Percentiles rank a stretch among this genome's conserved stretches.
phyloP scores from a whole-genome alignment of 1,140 invertebrate species.

The Drosophila pseudoananassae region DNA sequence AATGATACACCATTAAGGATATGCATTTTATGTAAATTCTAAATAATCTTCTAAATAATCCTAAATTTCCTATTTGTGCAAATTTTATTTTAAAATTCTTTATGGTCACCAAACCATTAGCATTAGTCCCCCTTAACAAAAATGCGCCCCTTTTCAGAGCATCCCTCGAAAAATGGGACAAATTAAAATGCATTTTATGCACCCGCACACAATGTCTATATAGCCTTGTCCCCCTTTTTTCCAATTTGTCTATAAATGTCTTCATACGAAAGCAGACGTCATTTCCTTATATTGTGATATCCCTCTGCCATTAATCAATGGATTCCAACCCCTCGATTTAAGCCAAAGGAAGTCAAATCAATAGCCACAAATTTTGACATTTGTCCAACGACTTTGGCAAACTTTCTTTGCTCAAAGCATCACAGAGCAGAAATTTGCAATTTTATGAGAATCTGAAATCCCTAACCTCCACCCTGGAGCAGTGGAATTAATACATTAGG shows the following conservation, averaged over 20 bases:
- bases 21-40: neutral
- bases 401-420: constrained; percentile 39
- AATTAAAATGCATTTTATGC: constrained; percentile 75
- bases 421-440: constrained; percentile 64
- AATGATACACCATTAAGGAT: neutral
- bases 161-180: constrained; percentile 16
- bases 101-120: constrained; percentile 56
- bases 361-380: constrained; percentile 79
- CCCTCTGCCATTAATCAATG: constrained; percentile 45
- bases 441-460: constrained; percentile 58
- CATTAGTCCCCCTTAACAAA: constrained; percentile 33
- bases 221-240: constrained; percentile 4
- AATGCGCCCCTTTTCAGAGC: constrained; percentile 10
- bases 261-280: constrained; percentile 45
- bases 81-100: constrained; percentile 59
- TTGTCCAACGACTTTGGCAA: constrained; percentile 69
- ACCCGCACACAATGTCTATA: constrained; percentile 39
- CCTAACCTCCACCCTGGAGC: neutral
- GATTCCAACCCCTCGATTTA: constrained; percentile 22
- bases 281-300: constrained; percentile 7
- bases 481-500: constrained; percentile 76
- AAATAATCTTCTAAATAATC: constrained; percentile 11
- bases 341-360: constrained; percentile 51
- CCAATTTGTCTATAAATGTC: constrained; percentile 56
- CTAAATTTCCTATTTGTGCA: constrained; percentile 42